These are phyloP conservation scores for Sycobia sp. DNA, from an alignment of 1,140 invertebrate species.

Conservation along the genomic window DNA sequence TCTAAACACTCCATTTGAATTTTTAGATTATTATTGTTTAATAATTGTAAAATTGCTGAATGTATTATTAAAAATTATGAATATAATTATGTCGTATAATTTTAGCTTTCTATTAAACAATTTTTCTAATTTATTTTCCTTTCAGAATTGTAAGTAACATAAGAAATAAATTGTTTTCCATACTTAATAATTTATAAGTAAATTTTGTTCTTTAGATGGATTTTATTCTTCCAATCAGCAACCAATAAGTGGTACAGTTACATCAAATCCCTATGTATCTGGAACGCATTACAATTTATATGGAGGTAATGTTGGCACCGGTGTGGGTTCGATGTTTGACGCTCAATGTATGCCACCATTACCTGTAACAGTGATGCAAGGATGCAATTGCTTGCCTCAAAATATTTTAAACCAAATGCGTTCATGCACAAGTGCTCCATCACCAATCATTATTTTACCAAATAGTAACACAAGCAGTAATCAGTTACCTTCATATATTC, in stretches of 20 bases:
- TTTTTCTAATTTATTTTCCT: too few relatives aligned
- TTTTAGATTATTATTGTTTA: too few relatives aligned
- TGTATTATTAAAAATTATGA: too few relatives aligned
- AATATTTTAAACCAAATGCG: constrained; percentile 48
- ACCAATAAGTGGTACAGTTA: not conserved
- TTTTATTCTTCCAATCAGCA: not conserved
- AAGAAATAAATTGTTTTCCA: not conserved
- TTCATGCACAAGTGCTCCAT: constrained; percentile 36
- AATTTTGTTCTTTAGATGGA: too few relatives aligned
- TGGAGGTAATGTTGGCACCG: too few relatives aligned
- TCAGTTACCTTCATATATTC: not conserved
- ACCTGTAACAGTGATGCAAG: not conserved
- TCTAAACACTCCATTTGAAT: too few relatives aligned
- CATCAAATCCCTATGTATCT: not conserved
- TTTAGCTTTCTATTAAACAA: too few relatives aligned
- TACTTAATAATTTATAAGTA: not conserved
- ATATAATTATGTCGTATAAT: too few relatives aligned
- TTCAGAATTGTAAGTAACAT: too few relatives aligned
- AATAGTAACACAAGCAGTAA: constrained; percentile 22
- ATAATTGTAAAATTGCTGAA: too few relatives aligned
- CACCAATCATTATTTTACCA: constrained; percentile 54
- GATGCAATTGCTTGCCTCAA: constrained; percentile 35
- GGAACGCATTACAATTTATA: too few relatives aligned
- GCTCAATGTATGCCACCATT: not conserved
- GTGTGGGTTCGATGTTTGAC: too few relatives aligned